Evolutionary conservation across 2,797 vertebrate genomes (phyloP), one percentile per base, ranked within the genome.

Genomic region (Percopsis omiscomaycus): DNA sequence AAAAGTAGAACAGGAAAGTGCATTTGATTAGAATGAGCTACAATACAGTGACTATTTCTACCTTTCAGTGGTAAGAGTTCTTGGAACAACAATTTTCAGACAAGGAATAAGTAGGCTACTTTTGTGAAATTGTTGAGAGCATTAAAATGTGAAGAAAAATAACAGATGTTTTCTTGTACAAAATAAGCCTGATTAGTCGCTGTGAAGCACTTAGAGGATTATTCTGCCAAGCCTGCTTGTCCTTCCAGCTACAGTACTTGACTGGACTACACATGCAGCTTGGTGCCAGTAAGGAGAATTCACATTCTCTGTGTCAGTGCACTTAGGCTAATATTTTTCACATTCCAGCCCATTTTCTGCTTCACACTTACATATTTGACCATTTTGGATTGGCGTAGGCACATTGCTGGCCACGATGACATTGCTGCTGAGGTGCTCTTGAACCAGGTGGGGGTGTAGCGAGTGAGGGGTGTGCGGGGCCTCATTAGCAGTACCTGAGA

Each of bases 381-480:
- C 95, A 0, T 98, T 99, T 79, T 96, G 95, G 86, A 98, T 94
- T 50, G 95, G 92, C 71, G 95, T 88, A 29, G 96, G 93, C 92
- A 98, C 93, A 49, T 91, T 95, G 87, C 94, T 94, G 88, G 95
- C 83, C 69, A 98, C 96, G 3, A 99, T 98, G 66, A 99, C 95
- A 0, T 98, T 98, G 83, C 91, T 96, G 85, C 94, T 96, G 84
- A 98, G 94, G 88, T 99, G 97, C 76, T 98, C 98, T 74, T 98
- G 97, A 75, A 99, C 96, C 90, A 99, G 91, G 53, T 99, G 98
- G 66, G 98, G 98, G 81, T 99, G 98, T 80, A 99, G 92, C 69
- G 96, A 94, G 74, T 98, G 98, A 75, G 96, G 96, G 52, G 96
- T 85, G 1, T 99, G 98, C 0, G 94, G 92, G 0, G 95, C 88